Percentiles rank a stretch among this genome's conserved stretches.
Conservation (phyloP, 2,888 invertebrate species). For the Bombyx huttoni region DNA sequence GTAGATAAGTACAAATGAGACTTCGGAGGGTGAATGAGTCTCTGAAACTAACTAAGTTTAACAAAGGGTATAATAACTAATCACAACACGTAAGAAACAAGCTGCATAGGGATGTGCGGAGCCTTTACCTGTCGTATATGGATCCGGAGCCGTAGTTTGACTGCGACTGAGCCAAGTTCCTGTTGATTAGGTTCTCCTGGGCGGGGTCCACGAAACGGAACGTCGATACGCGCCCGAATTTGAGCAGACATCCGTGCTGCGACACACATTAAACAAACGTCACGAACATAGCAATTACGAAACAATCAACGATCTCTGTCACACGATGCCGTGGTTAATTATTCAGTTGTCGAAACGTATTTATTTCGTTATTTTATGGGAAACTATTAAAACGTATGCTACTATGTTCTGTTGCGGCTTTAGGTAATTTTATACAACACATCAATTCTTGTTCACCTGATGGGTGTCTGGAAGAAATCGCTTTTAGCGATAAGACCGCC, state of each 20-base stretch:
- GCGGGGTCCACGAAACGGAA: constrained; percentile 89
- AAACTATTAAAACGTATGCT: too few relatives aligned
- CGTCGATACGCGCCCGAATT: constrained; percentile 89
- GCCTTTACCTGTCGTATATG: constrained; percentile 85
- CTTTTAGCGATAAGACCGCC: too few relatives aligned
- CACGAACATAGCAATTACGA: too few relatives aligned
- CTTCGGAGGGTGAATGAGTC: constrained; percentile 13
- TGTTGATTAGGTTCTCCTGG: constrained; percentile 83
- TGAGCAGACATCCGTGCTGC: constrained; percentile 86
- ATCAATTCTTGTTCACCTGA: too few relatives aligned
- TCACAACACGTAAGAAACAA: constrained; percentile 27
- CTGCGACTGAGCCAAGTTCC: constrained; percentile 80
- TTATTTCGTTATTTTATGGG: too few relatives aligned
- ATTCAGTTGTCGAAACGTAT: too few relatives aligned
- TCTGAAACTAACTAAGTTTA: constrained; percentile 14
- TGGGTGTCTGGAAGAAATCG: too few relatives aligned
- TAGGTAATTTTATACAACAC: too few relatives aligned
- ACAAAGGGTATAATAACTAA: constrained; percentile 27
- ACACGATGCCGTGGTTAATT: too few relatives aligned
- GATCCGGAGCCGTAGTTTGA: constrained; percentile 80
- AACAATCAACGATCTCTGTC: too few relatives aligned
- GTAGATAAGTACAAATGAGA: constrained; percentile 11
- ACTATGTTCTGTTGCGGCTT: too few relatives aligned
- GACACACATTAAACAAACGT: constrained; percentile 4
- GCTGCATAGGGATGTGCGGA: constrained; percentile 6